A percentile compares a stretch with the other conserved stretches of the same genome.
These are phyloP conservation scores for Hydrolagus affinis DNA, from an alignment of 2,113 vertebrate species.

Conservation along the genomic window DNA sequence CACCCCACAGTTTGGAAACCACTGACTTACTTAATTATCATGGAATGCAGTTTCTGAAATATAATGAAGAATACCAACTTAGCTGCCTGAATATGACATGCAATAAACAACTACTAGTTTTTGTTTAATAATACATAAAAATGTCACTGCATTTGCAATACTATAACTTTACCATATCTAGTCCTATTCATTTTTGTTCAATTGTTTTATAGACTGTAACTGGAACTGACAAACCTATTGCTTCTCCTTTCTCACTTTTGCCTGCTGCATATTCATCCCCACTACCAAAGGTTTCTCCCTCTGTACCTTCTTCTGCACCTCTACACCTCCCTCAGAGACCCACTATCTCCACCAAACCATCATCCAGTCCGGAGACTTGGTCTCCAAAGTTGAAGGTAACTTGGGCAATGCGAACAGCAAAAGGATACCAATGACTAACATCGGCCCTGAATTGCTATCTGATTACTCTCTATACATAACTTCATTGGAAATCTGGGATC, in stretches of 20 bases:
- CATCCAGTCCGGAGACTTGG: conserved; percentile 58
- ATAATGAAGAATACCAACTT: not conserved
- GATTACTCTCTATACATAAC: too few relatives aligned
- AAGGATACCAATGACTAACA: too few relatives aligned
- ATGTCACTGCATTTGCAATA: not conserved
- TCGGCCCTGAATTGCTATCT: too few relatives aligned
- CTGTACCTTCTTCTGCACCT: conserved; percentile 41
- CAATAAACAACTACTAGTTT: not conserved
- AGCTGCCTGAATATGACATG: not conserved
- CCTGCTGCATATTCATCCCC: conserved; percentile 43
- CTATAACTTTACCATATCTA: not conserved
- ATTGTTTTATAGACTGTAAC: conserved; percentile 19
- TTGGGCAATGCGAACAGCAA: not conserved
- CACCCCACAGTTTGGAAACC: too few relatives aligned
- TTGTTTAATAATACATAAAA: not conserved
- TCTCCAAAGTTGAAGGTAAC: conserved; percentile 80
- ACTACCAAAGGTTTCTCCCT: conserved; percentile 44
- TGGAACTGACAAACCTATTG: conserved; percentile 40
- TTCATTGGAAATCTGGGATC: too few relatives aligned
- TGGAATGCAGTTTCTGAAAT: not conserved
- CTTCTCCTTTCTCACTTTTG: conserved; percentile 40
- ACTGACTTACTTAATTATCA: not conserved
- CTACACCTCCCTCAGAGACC: conserved; percentile 47
- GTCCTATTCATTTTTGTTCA: not conserved
- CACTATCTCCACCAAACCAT: conserved; percentile 55